A percentile compares a stretch with the other conserved stretches of the same genome.
Evolutionary conservation across 2,113 vertebrate genomes (phyloP).

Genomic region (Hydrolagus affinis): DNA sequence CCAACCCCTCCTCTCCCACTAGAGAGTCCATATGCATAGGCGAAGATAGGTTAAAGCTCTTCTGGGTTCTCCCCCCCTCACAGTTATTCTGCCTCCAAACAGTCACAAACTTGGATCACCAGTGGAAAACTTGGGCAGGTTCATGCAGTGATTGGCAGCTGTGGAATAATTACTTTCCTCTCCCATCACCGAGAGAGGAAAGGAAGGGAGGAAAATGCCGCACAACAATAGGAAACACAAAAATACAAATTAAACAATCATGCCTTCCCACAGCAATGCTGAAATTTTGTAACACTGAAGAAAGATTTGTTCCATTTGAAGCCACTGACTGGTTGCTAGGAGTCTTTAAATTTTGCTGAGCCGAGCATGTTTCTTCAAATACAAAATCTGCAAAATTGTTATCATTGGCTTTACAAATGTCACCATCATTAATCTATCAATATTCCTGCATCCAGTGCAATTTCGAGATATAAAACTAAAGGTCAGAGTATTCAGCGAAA

Average conservation of each 20-base stretch:
- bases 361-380: background rate
- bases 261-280: background rate
- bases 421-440: background rate
- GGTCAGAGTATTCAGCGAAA: background rate
- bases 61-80: background rate
- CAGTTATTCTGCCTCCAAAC: too few species aligned
- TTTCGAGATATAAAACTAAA: background rate
- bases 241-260: background rate
- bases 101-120: too few species aligned
- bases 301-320: background rate
- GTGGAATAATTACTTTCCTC: too few species aligned
- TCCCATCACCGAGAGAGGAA: background rate
- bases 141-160: too few species aligned
- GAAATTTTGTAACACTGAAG: background rate
- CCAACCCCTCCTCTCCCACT: too few species aligned
- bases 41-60: background rate
- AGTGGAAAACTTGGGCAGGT: too few species aligned
- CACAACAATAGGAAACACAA: too few species aligned
- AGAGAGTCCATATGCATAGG: background rate
- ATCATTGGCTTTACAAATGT: background rate
- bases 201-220: background rate
- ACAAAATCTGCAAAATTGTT: background rate
- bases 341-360: background rate
- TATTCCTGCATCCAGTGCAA: background rate
- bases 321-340: background rate